Percentiles rank a stretch among this genome's conserved stretches.
Evolutionary conservation across 2,888 invertebrate genomes (phyloP).

Genomic region (Harpalus rubripes): DNA sequence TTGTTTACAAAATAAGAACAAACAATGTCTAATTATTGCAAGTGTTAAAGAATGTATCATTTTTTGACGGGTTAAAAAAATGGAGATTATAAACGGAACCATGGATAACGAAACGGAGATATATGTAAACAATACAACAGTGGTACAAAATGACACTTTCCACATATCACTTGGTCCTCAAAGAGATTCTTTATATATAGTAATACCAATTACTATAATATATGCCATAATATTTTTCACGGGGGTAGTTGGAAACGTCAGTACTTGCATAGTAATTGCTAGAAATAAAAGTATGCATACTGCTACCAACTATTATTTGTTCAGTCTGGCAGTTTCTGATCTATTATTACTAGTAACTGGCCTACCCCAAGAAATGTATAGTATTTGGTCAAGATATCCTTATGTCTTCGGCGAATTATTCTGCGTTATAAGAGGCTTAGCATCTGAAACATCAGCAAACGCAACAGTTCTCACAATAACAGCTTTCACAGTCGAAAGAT

Average conservation of each 20-base stretch:
- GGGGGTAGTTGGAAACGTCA: slow-evolving; percentile 89
- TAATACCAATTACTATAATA: slow-evolving; percentile 86
- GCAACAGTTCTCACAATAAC: slow-evolving; percentile 90
- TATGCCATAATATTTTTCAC: slow-evolving; percentile 88
- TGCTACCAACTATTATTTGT: slow-evolving; percentile 89
- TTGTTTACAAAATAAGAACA: too few species aligned
- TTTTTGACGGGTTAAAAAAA: not conserved
- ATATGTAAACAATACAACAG: not conserved
- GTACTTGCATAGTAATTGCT: slow-evolving; percentile 93
- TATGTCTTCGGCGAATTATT: slow-evolving; percentile 89
- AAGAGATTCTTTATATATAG: slow-evolving; percentile 81
- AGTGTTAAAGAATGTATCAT: not conserved
- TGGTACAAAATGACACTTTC: slow-evolving; percentile 12
- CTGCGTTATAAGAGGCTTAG: slow-evolving; percentile 87
- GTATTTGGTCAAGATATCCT: slow-evolving; percentile 87
- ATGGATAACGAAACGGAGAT: slow-evolving; percentile 19
- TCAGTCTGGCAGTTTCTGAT: slow-evolving; percentile 91
- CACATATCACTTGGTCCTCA: slow-evolving; percentile 70
- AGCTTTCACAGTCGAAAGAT: slow-evolving; percentile 90
- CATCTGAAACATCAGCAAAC: slow-evolving; percentile 89
- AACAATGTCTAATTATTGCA: not conserved
- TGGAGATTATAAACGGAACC: not conserved
- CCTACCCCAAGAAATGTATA: slow-evolving; percentile 90
- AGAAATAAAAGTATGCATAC: slow-evolving; percentile 92
- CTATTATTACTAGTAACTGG: slow-evolving; percentile 88